Evolutionary conservation across 2,113 vertebrate species (phyloP).

Genomic region (Ailurus styani): DNA sequence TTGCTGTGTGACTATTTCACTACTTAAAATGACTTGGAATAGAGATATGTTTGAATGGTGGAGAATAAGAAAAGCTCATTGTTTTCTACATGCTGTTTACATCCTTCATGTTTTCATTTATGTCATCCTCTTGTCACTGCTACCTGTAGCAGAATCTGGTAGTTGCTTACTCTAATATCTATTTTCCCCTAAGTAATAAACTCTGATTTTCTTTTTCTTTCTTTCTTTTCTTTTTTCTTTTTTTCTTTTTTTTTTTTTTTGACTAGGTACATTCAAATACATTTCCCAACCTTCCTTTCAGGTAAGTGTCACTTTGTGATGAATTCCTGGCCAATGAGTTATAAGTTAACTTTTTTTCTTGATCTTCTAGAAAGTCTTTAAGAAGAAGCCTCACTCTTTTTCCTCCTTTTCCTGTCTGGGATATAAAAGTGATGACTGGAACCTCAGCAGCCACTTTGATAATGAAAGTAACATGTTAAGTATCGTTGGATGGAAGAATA

Average conservation of each 20-base stretch:
- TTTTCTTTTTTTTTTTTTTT: not conserved
- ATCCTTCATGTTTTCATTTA: not conserved
- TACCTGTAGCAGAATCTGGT: not conserved
- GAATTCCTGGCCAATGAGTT: not conserved
- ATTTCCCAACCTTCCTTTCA: not conserved
- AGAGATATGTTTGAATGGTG: not conserved
- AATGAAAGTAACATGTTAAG: not conserved
- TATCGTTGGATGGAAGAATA: not conserved
- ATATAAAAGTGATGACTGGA: not conserved
- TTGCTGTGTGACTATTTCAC: not conserved
- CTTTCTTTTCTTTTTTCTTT: not conserved
- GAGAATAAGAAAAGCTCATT: not conserved
- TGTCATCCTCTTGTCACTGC: not conserved
- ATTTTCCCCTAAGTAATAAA: not conserved
- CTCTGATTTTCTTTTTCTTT: not conserved
- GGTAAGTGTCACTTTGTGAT: not conserved
- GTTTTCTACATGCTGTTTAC: not conserved
- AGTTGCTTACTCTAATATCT: not conserved
- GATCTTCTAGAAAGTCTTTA: not conserved
- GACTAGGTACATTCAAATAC: not conserved
- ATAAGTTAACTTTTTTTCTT: constrained; percentile 16
- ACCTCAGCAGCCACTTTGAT: not conserved
- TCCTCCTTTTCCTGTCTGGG: not conserved
- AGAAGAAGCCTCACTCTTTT: not conserved
- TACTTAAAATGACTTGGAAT: not conserved